phyloP scores from a whole-genome alignment of 2,797 vertebrate genomes.

The Nyctalus aviator region DNA sequence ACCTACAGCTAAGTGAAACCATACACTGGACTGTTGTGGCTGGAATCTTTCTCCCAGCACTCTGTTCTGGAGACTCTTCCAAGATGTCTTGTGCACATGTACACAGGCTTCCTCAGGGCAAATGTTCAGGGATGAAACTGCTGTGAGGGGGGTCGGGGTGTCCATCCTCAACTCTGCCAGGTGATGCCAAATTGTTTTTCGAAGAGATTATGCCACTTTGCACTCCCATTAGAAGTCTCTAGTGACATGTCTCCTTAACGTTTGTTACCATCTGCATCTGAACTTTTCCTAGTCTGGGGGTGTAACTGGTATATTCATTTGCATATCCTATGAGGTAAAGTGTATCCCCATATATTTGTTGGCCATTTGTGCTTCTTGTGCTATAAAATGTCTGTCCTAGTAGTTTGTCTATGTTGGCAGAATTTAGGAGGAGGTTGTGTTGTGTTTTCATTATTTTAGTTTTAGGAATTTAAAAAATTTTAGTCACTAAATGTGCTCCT shows the following conservation, averaged over 20 bases:
- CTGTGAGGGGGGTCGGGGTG: not conserved
- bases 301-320: not conserved
- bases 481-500: not conserved
- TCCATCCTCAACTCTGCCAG: not conserved
- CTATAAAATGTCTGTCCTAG: not conserved
- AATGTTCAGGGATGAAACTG: not conserved
- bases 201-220: not conserved
- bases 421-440: not conserved
- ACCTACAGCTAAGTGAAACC: not conserved
- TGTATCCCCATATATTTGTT: not conserved
- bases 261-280: not conserved
- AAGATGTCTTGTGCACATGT: not conserved
- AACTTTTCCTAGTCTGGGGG: not conserved
- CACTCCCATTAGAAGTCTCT: not conserved
- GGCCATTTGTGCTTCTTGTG: not conserved
- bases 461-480: not conserved
- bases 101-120: not conserved
- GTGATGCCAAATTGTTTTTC: not conserved
- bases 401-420: not conserved
- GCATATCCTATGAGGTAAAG: not conserved
- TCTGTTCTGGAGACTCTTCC: not conserved
- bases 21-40: too few species aligned
- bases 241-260: not conserved
- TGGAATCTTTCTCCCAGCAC: not conserved
- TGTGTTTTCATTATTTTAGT: not conserved